Evolutionary conservation across 2,797 vertebrate genomes (phyloP).

Genomic region (Crypturellus tataupa): DNA sequence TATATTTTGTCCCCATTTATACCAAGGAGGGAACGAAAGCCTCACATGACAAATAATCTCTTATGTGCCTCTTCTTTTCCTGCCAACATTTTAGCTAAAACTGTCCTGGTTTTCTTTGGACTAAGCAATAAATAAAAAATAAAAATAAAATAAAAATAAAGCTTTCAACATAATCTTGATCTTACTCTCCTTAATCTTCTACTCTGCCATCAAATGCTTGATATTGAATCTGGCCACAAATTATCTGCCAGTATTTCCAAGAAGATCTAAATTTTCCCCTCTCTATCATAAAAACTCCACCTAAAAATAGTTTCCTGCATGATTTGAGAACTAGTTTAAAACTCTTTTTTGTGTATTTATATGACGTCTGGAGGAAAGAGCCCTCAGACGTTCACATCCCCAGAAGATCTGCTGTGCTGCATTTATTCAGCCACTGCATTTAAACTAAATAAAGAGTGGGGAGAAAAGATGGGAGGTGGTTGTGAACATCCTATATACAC

Average conservation of each 20-base stretch:
- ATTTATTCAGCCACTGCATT: neutral
- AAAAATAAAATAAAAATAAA: neutral
- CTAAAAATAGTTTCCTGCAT: neutral
- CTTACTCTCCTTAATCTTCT: neutral
- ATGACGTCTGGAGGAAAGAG: neutral
- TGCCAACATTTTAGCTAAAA: neutral
- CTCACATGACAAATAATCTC: neutral
- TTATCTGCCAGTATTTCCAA: neutral
- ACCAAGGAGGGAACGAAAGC: neutral
- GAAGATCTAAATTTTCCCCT: neutral
- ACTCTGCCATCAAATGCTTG: neutral
- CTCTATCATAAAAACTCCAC: neutral
- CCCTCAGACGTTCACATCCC: neutral
- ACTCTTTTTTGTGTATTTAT: neutral
- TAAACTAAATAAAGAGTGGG: neutral
- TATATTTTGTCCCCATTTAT: neutral
- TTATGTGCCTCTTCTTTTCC: neutral
- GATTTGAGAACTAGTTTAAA: neutral
- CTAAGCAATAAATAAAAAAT: neutral
- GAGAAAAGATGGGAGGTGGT: neutral
- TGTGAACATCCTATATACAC: neutral
- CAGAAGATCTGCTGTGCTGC: neutral
- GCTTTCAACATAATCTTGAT: neutral
- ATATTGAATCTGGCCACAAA: neutral
- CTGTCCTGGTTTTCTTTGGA: neutral